Evolutionary conservation across 2,797 vertebrate genomes (phyloP), one percentile per base, ranked within the genome.

Genomic region (Carapus acus): DNA sequence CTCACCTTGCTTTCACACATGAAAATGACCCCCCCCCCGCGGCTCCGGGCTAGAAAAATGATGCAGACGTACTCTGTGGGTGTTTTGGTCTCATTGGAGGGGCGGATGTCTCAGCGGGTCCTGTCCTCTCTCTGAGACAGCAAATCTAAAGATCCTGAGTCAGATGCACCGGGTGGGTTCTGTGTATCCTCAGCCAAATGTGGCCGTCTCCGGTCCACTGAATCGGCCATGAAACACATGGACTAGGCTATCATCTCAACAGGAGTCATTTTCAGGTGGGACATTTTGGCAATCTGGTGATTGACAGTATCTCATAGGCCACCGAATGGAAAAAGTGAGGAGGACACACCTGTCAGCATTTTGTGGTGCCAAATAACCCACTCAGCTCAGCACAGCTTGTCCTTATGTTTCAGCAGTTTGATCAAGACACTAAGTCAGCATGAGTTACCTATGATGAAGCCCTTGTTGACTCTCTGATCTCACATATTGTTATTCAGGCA

Each of bases 71-170:
- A n/a, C n/a, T n/a, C n/a, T n/a, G n/a, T n/a, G n/a, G 9, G 41
- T 44, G 27, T 16, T 24, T 54, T 16, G n/a, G 38, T 13, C 39
- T 43, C 13, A 53, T 42, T 63, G 17, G 49, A 56, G 37, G 20
- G 46, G 39, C 29, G 27, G 62, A 54, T 65, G 72, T 80, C 70
- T 71, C 27, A 27, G 68, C 64, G 62, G 69, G 45, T 58, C 73
- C 76, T 78, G 70, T 71, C 55, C 64, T 75, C 62, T 62, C 67
- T 73, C 20, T 72, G 59, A 79, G 69, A 54, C 59, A 52, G 65
- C 64, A 76, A 58, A 81, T 83, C 74, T 75, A 21, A 63, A 65
- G 74, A 73, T 77, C 66, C 76, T 85, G 75, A 81, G 68, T 87
- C 77, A 82, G 71, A 76, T 62, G 42, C 65, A 77, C 74, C 81